Evolutionary conservation across 2,113 vertebrate genomes (phyloP).

Genomic region (Urocynchramus pylzowi): DNA sequence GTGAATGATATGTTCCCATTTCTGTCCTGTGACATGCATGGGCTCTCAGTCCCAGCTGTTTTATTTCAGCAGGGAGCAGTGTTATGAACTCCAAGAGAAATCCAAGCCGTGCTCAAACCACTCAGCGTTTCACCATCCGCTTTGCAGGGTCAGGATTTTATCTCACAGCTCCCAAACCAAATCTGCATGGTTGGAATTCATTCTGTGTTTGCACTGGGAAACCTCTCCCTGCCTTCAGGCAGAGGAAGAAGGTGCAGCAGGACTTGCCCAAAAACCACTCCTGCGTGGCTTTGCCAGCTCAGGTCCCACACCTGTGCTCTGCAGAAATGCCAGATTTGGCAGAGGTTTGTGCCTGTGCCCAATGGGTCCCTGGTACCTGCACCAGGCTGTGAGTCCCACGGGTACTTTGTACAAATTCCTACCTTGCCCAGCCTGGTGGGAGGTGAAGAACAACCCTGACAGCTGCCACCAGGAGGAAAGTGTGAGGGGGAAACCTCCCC

Average conservation of each 20-base stretch:
- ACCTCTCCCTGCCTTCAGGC: too few relatives aligned
- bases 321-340: not conserved
- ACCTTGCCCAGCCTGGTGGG: fast-evolving
- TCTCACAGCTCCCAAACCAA: not conserved
- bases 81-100: fast-evolving
- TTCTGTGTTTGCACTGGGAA: fast-evolving
- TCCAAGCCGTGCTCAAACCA: fast-evolving
- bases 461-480: not conserved
- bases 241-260: too few relatives aligned
- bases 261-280: fast-evolving
- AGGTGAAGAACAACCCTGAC: fast-evolving
- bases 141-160: not conserved
- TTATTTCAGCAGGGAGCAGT: not conserved
- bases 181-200: fast-evolving
- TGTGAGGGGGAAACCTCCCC: fast-evolving
- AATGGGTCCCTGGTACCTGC: fast-evolving
- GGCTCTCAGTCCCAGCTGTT: not conserved
- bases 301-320: not conserved
- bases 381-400: fast-evolving
- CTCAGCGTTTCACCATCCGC: not conserved
- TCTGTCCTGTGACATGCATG: fast-evolving
- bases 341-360: not conserved
- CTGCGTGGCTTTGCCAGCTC: not conserved
- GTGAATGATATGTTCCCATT: fast-evolving
- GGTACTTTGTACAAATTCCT: fast-evolving